Evolutionary conservation across 2,888 invertebrate genomes (phyloP).

Genomic region (Lysandra coridon): DNA sequence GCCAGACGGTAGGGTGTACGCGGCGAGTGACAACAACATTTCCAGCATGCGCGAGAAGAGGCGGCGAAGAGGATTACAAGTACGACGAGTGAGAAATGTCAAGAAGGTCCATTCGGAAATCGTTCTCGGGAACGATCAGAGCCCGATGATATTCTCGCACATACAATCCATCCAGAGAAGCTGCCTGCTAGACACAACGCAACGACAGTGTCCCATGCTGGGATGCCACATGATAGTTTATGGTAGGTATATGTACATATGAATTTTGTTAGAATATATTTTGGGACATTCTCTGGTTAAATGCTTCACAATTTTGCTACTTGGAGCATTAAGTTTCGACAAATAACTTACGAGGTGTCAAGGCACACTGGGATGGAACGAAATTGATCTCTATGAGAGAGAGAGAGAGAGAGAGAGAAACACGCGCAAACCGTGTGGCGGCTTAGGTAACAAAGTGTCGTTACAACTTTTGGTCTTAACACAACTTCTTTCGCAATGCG

Average conservation of each 20-base stretch:
- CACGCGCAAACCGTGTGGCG: too few species aligned
- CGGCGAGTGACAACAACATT: slow-evolving; percentile 63
- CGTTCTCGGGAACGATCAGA: slow-evolving; percentile 50
- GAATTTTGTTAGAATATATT: background rate
- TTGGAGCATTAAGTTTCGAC: background rate
- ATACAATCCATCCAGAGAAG: slow-evolving; percentile 63
- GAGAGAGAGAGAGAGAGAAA: too few species aligned
- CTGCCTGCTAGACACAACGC: slow-evolving; percentile 63
- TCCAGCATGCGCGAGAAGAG: slow-evolving; percentile 51
- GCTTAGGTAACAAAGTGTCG: too few species aligned
- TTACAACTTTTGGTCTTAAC: too few species aligned
- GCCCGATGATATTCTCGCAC: slow-evolving; percentile 57
- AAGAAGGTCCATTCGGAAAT: slow-evolving; percentile 63
- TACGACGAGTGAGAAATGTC: slow-evolving; percentile 54
- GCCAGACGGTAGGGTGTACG: slow-evolving; percentile 51
- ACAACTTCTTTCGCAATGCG: too few species aligned
- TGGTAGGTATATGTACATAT: slow-evolving; percentile 46
- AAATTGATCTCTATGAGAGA: too few species aligned
- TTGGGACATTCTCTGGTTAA: background rate
- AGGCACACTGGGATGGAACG: too few species aligned
- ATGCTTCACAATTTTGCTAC: too few species aligned
- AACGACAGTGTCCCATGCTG: slow-evolving; percentile 62
- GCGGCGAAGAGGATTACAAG: slow-evolving; percentile 46
- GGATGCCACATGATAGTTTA: slow-evolving; percentile 65
- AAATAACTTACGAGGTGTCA: too few species aligned